Evolutionary conservation across 2,888 invertebrate genomes (phyloP).

Genomic region (Pseudanteris insignis): DNA sequence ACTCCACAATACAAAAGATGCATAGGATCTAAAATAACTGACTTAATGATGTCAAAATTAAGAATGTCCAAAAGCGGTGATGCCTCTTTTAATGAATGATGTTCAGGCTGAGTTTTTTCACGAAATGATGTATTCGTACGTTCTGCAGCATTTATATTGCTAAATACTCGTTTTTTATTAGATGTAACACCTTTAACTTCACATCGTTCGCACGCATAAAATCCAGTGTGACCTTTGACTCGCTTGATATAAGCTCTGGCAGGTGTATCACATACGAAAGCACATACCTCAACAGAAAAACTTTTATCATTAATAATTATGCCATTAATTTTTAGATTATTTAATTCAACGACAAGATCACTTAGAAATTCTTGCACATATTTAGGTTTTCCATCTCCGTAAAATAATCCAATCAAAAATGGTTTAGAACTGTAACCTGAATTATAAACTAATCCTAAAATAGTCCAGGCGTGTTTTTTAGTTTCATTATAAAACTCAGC

Average conservation of each 20-base stretch:
- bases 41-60: constrained; percentile 27
- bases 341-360: constrained; percentile 5
- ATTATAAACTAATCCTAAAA: constrained; percentile 18
- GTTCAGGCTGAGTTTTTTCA: constrained; percentile 12
- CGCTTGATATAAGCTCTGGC: constrained; percentile 6
- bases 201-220: constrained; percentile 2
- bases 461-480: constrained; percentile 11
- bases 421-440: constrained; percentile 21
- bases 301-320: neutral
- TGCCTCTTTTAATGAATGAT: constrained; percentile 16
- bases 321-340: constrained; percentile 1
- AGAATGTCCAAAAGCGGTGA: constrained; percentile 21
- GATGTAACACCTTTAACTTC: constrained; percentile 1
- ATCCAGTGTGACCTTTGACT: constrained; percentile 1
- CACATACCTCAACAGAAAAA: constrained; percentile 3
- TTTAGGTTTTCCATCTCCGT: constrained; percentile 14
- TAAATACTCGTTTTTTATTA: constrained; percentile 9
- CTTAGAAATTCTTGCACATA: constrained; percentile 1
- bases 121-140: constrained; percentile 25
- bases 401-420: constrained; percentile 13
- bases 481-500: constrained; percentile 7
- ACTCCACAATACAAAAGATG: constrained; percentile 33
- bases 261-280: constrained; percentile 8
- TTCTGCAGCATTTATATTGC: constrained; percentile 18
- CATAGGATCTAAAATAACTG: constrained; percentile 35